Evolutionary conservation across 2,797 vertebrate genomes (phyloP).

Genomic region (Rhinoraja longicauda): DNA sequence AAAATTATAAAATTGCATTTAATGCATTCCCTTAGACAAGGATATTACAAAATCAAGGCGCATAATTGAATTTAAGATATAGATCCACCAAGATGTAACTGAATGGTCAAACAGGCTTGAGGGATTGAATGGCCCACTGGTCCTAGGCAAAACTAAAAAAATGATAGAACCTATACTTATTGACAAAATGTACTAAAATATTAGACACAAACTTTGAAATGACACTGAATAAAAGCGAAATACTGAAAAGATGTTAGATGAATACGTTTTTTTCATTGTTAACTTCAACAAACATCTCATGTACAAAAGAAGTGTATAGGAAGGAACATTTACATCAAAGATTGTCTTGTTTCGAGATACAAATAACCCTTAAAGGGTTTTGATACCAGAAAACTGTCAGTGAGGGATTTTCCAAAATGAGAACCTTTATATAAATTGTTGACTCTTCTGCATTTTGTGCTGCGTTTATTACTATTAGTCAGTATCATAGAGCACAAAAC

Average conservation of each 20-base stretch:
- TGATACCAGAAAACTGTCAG: no score
- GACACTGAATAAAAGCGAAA: neutral
- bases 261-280: neutral
- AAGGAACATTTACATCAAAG: no score
- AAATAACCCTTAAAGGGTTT: no score
- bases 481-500: no score
- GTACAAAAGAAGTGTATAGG: neutral
- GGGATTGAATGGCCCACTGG: neutral
- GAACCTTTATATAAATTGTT: no score
- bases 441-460: no score
- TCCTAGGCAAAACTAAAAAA: neutral
- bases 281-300: neutral
- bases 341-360: no score
- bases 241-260: neutral
- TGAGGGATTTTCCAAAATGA: no score
- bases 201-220: neutral
- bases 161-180: neutral
- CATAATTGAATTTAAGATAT: neutral
- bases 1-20: neutral
- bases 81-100: neutral
- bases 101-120: neutral
- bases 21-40: neutral
- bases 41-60: neutral
- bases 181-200: neutral
- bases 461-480: no score